A percentile compares a stretch with the other conserved stretches of the same genome.
These are phyloP conservation scores for Ivindomyrus marchei DNA, from an alignment of 2,113 vertebrate species.

Conservation along the genomic window DNA sequence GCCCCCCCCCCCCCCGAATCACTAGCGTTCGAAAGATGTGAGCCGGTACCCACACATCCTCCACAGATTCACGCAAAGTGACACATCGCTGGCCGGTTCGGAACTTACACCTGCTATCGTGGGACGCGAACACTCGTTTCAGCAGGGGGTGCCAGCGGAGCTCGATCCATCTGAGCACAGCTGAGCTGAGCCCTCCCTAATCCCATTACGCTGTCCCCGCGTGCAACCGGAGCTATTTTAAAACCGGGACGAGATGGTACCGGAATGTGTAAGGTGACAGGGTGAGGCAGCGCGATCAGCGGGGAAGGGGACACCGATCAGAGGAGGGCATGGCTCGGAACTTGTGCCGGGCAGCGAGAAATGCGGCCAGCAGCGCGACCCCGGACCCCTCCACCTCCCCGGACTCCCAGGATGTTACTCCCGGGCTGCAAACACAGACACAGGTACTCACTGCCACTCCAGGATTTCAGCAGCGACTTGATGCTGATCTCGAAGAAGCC, in stretches of 20 bases:
- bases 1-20: neutral
- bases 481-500: conserved; percentile 99
- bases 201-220: conserved; percentile 62
- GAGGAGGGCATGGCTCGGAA: neutral
- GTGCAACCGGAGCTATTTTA: conserved; percentile 58
- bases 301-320: neutral
- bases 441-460: conserved; percentile 90
- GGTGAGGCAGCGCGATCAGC: neutral
- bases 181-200: conserved; percentile 64
- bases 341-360: conserved; percentile 21
- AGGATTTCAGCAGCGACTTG: conserved; percentile 96
- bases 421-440: neutral
- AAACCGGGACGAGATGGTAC: conserved; percentile 47
- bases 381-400: accelerated
- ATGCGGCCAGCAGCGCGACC: conserved; percentile 22
- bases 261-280: conserved; percentile 31
- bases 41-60: neutral
- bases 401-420: neutral
- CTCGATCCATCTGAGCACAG: conserved; percentile 28
- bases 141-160: neutral
- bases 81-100: neutral
- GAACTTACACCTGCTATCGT: neutral
- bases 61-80: conserved; percentile 18
- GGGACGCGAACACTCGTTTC: neutral
- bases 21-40: neutral